A percentile compares a stretch with the other conserved stretches of the same genome.
Conservation (phyloP, 2,113 vertebrate genomes). For the Perca flavescens region DNA sequence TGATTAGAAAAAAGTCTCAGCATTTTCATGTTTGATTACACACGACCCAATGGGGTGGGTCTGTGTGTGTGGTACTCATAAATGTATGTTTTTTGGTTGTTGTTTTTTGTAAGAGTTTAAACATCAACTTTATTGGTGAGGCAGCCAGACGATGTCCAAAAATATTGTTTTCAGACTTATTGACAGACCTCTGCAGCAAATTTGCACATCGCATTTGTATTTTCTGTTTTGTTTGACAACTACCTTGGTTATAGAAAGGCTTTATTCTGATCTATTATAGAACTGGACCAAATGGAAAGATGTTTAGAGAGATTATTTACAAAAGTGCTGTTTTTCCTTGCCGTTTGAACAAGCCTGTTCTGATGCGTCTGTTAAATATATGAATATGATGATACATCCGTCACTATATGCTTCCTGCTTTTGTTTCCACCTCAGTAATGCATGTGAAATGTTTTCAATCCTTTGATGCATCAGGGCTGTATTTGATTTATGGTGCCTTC, state of each 20-base stretch:
- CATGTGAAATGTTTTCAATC: neutral
- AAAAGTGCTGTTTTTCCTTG: constrained; percentile 13
- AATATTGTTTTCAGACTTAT: neutral
- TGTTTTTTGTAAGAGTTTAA: neutral
- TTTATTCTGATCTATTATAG: neutral
- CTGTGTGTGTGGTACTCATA: neutral
- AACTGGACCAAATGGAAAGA: neutral
- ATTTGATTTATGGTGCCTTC: constrained; percentile 32
- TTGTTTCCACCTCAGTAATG: neutral
- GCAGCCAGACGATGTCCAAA: neutral
- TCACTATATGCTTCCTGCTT: neutral
- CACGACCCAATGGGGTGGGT: neutral
- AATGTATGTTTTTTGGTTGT: neutral
- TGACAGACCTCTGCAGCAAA: neutral
- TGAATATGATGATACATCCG: neutral
- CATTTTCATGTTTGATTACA: neutral
- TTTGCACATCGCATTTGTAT: constrained; percentile 43
- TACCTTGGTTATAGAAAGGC: neutral
- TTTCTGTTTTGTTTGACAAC: neutral
- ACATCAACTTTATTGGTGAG: neutral
- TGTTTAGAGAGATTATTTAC: neutral
- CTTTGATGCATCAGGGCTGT: constrained; percentile 2
- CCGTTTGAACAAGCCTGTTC: neutral
- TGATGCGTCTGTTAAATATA: neutral
- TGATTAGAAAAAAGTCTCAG: neutral